These are phyloP conservation scores for Denticeps clupeoides DNA, from an alignment of 2,797 vertebrate species.

Conservation along the genomic window DNA sequence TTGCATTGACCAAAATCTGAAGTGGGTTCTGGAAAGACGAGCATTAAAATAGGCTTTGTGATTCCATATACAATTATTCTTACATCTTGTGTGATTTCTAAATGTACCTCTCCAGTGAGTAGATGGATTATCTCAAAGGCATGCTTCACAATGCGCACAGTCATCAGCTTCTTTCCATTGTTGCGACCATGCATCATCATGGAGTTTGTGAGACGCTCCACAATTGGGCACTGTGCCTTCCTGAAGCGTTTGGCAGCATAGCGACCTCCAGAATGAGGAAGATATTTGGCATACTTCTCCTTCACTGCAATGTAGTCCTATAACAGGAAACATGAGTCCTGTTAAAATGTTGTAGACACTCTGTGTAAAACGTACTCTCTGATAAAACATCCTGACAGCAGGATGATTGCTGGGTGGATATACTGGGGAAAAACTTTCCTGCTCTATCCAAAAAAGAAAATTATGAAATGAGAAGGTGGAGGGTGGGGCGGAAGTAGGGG, in stretches of 20 bases:
- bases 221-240: constrained; percentile 89
- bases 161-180: constrained; percentile 96
- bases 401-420: no score
- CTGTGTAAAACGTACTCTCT: no score
- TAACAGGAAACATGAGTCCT: no score
- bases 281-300: constrained; percentile 92
- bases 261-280: constrained; percentile 87
- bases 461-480: no score
- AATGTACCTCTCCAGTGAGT: constrained; percentile 83
- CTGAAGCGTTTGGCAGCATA: constrained; percentile 92
- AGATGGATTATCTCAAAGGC: constrained; percentile 94
- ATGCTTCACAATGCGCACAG: constrained; percentile 84
- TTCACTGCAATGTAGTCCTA: constrained; percentile 93
- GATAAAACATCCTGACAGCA: no score
- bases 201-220: constrained; percentile 90
- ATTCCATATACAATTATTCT: neutral
- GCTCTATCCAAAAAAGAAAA: no score
- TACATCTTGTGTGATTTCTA: no score
- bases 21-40: constrained; percentile 70
- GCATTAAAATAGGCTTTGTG: neutral
- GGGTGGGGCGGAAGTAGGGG: no score
- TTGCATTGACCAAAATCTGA: constrained; percentile 87
- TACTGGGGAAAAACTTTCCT: no score
- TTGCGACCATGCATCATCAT: constrained; percentile 98
- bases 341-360: no score